Evolutionary conservation across 2,113 vertebrate genomes (phyloP).

Genomic region (Alligator sinensis): DNA sequence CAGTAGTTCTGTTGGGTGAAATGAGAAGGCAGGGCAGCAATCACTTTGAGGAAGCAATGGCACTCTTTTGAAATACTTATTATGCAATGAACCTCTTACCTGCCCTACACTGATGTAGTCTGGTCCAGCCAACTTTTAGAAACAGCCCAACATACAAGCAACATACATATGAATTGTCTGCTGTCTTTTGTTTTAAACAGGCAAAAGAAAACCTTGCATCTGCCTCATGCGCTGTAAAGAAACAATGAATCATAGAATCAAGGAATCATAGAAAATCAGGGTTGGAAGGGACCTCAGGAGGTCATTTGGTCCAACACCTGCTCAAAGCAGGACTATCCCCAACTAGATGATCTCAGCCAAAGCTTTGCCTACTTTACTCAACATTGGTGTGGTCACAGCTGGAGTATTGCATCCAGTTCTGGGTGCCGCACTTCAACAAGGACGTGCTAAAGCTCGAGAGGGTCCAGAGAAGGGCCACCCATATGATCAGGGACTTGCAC

Average conservation of each 20-base stretch:
- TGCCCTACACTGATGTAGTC: background rate
- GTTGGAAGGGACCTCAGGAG: too few species aligned
- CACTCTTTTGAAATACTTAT: background rate
- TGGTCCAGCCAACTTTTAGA: background rate
- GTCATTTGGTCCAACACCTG: background rate
- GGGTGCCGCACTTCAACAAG: too few species aligned
- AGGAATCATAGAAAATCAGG: too few species aligned
- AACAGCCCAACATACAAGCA: accelerated
- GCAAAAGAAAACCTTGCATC: background rate
- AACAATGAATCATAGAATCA: background rate
- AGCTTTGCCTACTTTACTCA: too few species aligned
- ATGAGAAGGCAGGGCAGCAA: accelerated
- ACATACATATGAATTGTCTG: background rate
- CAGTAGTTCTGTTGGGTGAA: background rate
- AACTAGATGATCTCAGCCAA: too few species aligned
- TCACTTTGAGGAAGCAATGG: accelerated
- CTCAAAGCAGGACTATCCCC: background rate
- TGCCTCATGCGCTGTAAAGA: background rate
- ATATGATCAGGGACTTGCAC: too few species aligned
- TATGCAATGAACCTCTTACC: accelerated
- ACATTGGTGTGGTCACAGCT: too few species aligned
- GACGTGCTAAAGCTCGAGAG: too few species aligned
- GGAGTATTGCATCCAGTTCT: too few species aligned
- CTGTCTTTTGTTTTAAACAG: background rate
- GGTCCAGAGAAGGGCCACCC: too few species aligned